Evolutionary conservation across 1,140 invertebrate species (phyloP), one percentile per base, ranked within the genome.

Genomic region (Scaptomyza hsui): DNA sequence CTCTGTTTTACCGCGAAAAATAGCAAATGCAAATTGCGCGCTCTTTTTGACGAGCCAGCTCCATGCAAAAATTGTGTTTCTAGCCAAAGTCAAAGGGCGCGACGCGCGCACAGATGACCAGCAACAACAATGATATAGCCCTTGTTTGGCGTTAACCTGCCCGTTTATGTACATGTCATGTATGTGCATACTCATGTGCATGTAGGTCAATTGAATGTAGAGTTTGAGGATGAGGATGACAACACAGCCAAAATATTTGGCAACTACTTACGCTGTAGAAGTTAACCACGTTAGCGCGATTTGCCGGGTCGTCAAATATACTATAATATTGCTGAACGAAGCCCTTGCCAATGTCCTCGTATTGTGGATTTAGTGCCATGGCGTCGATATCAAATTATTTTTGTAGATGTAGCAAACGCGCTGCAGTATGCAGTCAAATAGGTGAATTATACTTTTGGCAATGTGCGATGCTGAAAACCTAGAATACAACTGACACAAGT

Each of bases 241-340:
- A 61, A 39, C 32, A 60, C 18, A 29, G 21, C 35, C 29, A 12
- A 13, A 32, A 48, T n/a, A 49, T 35, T 42, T 42, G 59, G 39
- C 7, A 24, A 44, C 44, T 80, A 95, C 96, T 97, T 93, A 98
- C 97, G 93, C 97, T 97, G 92, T 98, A 98, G 93, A 98, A 96
- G 92, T 95, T 97, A 53, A 95, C 95, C 88, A 98, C 94, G 92
- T 94, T 96, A 78, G 94, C 93, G 90, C 97, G 94, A 83, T 96
- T 95, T 63, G 92, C 92, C 72, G 95, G 95, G 93, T 98, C 96
- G 92, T 98, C 97, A 90, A 98, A 98, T 73, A 97, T 90, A 32
- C 94, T 93, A 92, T 98, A 98, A 93, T 98, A 98, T 93, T 98
- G 97, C 77, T 97, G 95, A 32, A 98, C 97, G 92, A 98, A 98